These are phyloP conservation scores for Halcyon malimbica DNA, from an alignment of 2,113 vertebrate species.

Conservation along the genomic window DNA sequence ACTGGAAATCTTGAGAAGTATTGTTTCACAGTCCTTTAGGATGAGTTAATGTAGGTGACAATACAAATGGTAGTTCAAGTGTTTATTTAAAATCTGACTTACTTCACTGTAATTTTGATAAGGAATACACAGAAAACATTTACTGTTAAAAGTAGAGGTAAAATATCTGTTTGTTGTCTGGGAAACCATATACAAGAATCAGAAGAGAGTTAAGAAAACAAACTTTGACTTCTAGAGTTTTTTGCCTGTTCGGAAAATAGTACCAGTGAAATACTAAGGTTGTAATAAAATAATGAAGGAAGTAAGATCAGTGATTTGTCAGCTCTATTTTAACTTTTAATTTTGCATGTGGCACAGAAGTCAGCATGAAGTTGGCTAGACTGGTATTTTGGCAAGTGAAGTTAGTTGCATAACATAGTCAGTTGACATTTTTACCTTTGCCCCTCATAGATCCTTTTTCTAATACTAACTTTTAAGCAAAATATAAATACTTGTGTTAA, in stretches of 20 bases:
- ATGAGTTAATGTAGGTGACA: not conserved
- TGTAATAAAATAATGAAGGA: not conserved
- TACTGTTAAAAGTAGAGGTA: not conserved
- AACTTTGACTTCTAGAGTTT: not conserved
- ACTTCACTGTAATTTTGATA: not conserved
- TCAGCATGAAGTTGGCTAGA: not conserved
- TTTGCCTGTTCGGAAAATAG: not conserved
- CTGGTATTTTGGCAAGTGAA: not conserved
- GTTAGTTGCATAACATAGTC: not conserved
- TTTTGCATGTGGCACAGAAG: not conserved
- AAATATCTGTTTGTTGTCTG: not conserved
- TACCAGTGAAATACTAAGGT: not conserved
- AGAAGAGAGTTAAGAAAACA: not conserved
- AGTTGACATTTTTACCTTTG: not conserved
- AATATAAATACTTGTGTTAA: not conserved
- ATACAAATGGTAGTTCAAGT: not conserved
- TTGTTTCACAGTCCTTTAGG: not conserved
- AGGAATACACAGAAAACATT: not conserved
- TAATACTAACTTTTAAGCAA: not conserved
- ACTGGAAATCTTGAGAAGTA: not conserved
- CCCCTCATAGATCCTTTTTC: not conserved
- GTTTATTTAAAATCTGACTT: not conserved
- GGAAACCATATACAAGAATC: not conserved
- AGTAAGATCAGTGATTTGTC: not conserved
- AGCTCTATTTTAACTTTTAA: not conserved